Evolutionary conservation across 2,888 invertebrate genomes (phyloP).

Genomic region (Drosophila acutilabella): DNA sequence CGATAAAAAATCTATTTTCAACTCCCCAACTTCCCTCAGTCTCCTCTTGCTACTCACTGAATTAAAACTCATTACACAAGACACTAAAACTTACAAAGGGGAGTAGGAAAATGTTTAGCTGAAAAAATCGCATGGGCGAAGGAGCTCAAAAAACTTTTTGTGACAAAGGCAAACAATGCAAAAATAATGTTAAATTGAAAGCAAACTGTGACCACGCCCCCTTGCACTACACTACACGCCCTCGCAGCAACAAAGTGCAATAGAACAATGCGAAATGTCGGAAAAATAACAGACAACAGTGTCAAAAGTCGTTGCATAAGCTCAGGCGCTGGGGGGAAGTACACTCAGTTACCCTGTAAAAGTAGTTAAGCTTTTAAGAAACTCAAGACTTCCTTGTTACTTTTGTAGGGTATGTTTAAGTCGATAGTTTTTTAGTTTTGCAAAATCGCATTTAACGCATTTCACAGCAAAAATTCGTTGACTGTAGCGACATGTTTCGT

Average conservation of each 20-base stretch:
- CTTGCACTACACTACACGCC: background rate
- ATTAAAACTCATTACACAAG: slow-evolving; percentile 44
- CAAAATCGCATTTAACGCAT: slow-evolving; percentile 49
- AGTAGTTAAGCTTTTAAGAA: no score
- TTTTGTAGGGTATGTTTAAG: slow-evolving; percentile 10
- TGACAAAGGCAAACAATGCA: slow-evolving; percentile 58
- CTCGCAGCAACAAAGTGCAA: slow-evolving; percentile 8
- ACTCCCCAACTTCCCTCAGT: background rate
- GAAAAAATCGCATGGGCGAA: background rate
- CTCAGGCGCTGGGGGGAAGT: background rate
- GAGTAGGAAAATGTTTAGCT: slow-evolving; percentile 2
- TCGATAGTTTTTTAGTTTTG: background rate
- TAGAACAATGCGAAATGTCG: slow-evolving; percentile 16
- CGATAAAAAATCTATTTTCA: slow-evolving; percentile 5
- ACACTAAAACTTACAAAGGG: background rate
- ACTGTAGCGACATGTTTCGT: slow-evolving; percentile 45
- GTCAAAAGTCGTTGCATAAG: slow-evolving; percentile 12
- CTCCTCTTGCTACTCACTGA: background rate
- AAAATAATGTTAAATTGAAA: slow-evolving; percentile 54
- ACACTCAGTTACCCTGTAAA: background rate
- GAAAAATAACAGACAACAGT: slow-evolving; percentile 14
- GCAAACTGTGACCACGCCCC: slow-evolving; percentile 24
- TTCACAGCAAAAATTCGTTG: slow-evolving; percentile 59
- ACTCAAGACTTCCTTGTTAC: background rate
- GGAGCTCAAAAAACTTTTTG: slow-evolving; percentile 30